Percentiles rank a stretch among this genome's conserved stretches.
Evolutionary conservation across 2,888 invertebrate species (phyloP).

Genomic region (Hemicrepidius hirtus): DNA sequence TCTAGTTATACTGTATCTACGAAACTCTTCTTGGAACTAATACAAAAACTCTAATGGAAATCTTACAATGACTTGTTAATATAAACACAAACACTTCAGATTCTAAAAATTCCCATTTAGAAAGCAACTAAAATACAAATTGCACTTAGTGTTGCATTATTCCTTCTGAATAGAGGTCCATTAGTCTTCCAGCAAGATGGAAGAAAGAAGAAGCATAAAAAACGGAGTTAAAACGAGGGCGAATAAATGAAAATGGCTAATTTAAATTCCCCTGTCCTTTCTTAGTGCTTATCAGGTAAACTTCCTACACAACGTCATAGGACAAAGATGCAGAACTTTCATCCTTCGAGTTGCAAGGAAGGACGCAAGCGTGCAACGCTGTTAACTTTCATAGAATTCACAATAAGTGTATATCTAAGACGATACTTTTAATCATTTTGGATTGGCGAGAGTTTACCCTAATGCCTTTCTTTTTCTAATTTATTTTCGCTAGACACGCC

Average conservation of each 20-base stretch:
- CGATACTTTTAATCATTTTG: conserved; percentile 69
- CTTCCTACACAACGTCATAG: conserved; percentile 27
- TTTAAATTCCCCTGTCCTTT: conserved; percentile 67
- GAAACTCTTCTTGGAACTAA: too few relatives aligned
- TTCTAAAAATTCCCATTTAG: conserved; percentile 38
- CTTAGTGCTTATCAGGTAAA: conserved; percentile 45
- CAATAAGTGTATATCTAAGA: conserved; percentile 68
- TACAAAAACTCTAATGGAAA: conserved; percentile 7
- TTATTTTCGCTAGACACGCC: conserved; percentile 25
- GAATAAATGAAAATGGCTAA: conserved; percentile 71
- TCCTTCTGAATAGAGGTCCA: conserved; percentile 67
- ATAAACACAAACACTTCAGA: conserved; percentile 36
- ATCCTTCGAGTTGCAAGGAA: conserved; percentile 8
- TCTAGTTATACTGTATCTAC: too few relatives aligned
- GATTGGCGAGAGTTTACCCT: conserved; percentile 60
- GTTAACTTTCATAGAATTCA: conserved; percentile 56
- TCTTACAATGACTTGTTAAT: conserved; percentile 20
- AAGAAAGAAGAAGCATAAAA: conserved; percentile 64
- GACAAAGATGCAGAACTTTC: conserved; percentile 35
- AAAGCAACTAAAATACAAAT: conserved; percentile 64
- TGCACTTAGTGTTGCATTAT: conserved; percentile 68
- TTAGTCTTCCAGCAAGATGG: conserved; percentile 65
- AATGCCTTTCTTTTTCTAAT: conserved; percentile 47
- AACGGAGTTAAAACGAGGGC: conserved; percentile 67
- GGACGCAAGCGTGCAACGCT: conserved; percentile 34